Base-by-base conservation (phyloP, 2,797 vertebrate species). In the Delichon dasypus region DNA sequence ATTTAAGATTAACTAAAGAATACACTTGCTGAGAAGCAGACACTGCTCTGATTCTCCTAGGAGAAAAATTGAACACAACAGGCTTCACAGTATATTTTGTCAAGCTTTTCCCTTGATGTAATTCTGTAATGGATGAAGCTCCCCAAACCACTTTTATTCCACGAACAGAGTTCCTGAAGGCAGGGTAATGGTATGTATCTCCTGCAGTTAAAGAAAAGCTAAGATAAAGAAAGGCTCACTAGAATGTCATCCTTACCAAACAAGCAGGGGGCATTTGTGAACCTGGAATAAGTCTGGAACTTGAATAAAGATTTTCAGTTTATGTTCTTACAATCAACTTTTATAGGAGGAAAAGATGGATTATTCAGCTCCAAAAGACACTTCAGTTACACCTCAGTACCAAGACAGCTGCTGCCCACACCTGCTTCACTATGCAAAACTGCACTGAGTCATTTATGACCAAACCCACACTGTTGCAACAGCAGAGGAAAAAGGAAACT, bases 401-500 rank as follows among this genome's bases (percentile, higher is more conserved):
- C 2, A 9, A 81, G 62, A 68, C 44, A 87, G 78, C 29, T 81
- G 77, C 71, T 89, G 66, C 21, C 58, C 84, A 81, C 66, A 84
- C 50, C 58, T 86, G 76, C 40, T 84, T 88, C 80, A 78, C 66
- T 21, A 32, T 29, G 66, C 32, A 77, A 79, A 76, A 85, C 64
- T 12, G 44, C 2, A 0, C 47, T 2, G 18, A 85, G 44, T 44
- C 87, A 54, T 54, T 89, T 55, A 61, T 32, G 62, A 90, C 51
- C 88, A 78, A 92, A 68, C 11, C 14, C 51, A 78, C 54, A 30
- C 30, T 4, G 3, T 14, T 78, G 51, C 75, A 90, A 80, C 50
- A 86, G 9, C 36, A 47, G 38, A 86, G 13, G 80, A 90, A 93
- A 93, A 30, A 65, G 47, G 47, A 67, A 90, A 83, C 62, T 44